Percentiles rank a stretch among this genome's conserved stretches.
These are phyloP conservation scores for Clinocottus analis DNA, from an alignment of 2,113 vertebrate genomes.

Conservation along the genomic window DNA sequence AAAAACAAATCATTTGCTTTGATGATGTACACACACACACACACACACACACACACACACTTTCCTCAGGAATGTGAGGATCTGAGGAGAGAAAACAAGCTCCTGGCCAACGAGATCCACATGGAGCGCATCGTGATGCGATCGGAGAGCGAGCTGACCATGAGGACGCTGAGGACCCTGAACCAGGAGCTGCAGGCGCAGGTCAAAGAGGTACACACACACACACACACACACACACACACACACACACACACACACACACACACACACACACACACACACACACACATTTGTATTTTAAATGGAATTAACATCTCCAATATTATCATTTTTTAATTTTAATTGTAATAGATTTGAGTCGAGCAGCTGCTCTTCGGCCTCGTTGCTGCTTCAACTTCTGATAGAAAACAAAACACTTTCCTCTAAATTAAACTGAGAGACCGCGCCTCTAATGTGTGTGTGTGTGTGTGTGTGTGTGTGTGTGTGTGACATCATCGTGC, in stretches of 20 bases:
- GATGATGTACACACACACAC: background rate
- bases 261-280: background rate
- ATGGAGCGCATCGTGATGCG: conserved; percentile 85
- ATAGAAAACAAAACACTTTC: too few species aligned
- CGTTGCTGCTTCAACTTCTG: too few species aligned
- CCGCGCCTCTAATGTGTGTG: background rate
- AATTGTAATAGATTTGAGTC: too few species aligned
- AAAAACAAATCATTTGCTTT: background rate
- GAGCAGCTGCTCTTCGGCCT: too few species aligned
- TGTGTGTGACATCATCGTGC: too few species aligned
- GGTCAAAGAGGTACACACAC: conserved; percentile 80
- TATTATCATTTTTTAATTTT: background rate
- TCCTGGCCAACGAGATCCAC: conserved; percentile 83
- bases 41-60: too few species aligned
- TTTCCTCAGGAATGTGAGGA: conserved; percentile 85
- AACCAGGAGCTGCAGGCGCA: conserved; percentile 84
- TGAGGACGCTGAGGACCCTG: conserved; percentile 84
- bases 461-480: too few species aligned
- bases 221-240: too few species aligned
- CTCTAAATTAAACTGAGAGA: too few species aligned
- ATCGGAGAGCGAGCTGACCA: conserved; percentile 84
- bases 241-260: conserved; percentile 1
- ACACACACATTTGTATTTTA: too few species aligned
- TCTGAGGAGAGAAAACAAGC: conserved; percentile 85
- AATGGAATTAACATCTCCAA: too few species aligned